Evolutionary conservation across 1,140 invertebrate species (phyloP), one percentile per base, ranked within the genome.

Genomic region (Trypoxylus dichotomus): DNA sequence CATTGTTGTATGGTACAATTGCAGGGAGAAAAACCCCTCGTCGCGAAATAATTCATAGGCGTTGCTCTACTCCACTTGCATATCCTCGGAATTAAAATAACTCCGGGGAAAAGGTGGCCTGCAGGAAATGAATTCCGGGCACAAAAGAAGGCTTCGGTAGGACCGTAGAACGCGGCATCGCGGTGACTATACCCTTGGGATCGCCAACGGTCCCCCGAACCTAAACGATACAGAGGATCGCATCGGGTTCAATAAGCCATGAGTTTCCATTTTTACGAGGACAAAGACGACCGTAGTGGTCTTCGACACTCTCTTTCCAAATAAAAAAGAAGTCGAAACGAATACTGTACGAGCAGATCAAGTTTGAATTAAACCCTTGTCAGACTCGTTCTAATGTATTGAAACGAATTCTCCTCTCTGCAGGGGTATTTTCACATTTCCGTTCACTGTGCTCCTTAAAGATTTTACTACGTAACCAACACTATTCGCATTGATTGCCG

Each of bases 61-160:
- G 19, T 54, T 19, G 13, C 19, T 29, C 60, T 19, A 15, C 60
- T 24, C 13, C 24, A 24, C 60, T 68, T 68, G 60, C 60, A 68
- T 68, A 68, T 68, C 60, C 60, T 68, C 27, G 60, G 60, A 68
- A 68, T 68, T 68, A 68, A 68, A 68, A 68, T 68, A 68, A 68
- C 60, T 68, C 60, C 60, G 60, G 60, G 60, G 60, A 68, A 68
- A 68, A 68, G 60, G 60, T 68, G 60, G 60, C 27, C 60, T 68
- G 21, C 60, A 68, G 60, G 60, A 68, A 68, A 68, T 68, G 60
- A 68, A 68, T 68, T 68, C 60, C 60, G 60, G 60, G 27, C 60
- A 68, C 60, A 68, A 68, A 68, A 68, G 60, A 24, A 68, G 60
- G 21, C 60, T 68, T 10, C 60, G n/a, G 47, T 54, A 54, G 13